phyloP scores from a whole-genome alignment of 2,113 vertebrate species.

The Dendropsophus ebraccatus region DNA sequence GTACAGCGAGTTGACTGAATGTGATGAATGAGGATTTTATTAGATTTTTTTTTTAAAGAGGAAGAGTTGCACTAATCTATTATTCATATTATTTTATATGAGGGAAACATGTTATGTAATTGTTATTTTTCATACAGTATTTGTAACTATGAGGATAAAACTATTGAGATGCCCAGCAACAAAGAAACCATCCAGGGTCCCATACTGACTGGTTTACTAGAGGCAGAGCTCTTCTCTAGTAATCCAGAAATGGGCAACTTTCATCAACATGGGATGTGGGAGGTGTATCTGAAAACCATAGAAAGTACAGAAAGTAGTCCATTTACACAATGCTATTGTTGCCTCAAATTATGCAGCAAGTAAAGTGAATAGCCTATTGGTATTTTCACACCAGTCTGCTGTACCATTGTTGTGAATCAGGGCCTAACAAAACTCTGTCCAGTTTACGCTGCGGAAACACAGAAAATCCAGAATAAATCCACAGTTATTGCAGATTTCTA shows the following conservation, averaged over 20 bases:
- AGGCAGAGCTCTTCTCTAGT: not conserved
- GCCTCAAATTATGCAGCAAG: not conserved
- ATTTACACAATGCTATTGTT: not conserved
- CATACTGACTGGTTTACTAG: not conserved
- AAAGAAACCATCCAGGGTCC: not conserved
- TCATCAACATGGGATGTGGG: too few species aligned
- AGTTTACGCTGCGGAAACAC: too few species aligned
- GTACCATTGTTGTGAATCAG: too few species aligned
- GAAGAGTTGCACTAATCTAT: constrained; percentile 94
- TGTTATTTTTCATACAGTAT: not conserved
- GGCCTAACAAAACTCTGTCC: too few species aligned
- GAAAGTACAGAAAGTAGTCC: not conserved
- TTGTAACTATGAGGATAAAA: constrained; percentile 15
- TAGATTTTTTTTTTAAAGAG: constrained; percentile 72
- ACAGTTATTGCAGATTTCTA: too few species aligned
- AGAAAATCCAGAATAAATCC: too few species aligned
- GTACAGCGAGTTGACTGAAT: constrained; percentile 76
- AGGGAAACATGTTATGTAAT: constrained; percentile 25
- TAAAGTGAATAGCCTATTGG: not conserved
- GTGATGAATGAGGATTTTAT: constrained; percentile 70
- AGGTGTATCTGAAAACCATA: not conserved
- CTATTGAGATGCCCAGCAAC: not conserved
- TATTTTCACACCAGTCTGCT: too few species aligned
- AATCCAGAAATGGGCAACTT: not conserved
- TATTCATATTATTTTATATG: constrained; percentile 61